Percentiles rank a stretch among this genome's conserved stretches.
Conservation (phyloP, 2,797 vertebrate species). For the Galago senegalensis region DNA sequence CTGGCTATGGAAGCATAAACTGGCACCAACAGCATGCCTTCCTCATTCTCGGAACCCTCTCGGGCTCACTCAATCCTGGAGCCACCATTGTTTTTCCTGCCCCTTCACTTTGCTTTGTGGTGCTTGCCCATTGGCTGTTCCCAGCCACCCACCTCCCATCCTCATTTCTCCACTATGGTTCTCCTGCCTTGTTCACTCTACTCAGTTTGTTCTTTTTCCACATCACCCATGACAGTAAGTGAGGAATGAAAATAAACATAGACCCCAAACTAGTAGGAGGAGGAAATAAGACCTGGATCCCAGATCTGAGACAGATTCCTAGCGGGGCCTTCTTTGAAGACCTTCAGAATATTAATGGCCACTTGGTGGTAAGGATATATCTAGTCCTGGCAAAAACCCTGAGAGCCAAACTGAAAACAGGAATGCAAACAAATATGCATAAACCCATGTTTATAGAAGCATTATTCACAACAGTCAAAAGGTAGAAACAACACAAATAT, state of each 20-base stretch:
- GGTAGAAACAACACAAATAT: not conserved
- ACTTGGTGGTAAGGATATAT: not conserved
- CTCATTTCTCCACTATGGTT: not conserved
- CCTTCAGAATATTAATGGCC: not conserved
- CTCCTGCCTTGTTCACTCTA: not conserved
- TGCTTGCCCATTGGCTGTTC: not conserved
- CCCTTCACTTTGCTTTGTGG: not conserved
- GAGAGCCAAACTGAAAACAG: not conserved
- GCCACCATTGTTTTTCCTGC: not conserved
- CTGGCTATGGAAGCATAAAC: not conserved
- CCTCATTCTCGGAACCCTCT: not conserved
- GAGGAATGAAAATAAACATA: not conserved
- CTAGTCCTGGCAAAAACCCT: not conserved
- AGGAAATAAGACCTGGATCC: not conserved
- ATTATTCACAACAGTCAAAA: not conserved
- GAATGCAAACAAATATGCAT: not conserved
- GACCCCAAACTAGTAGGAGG: not conserved
- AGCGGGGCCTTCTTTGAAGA: not conserved
- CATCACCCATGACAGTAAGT: not conserved
- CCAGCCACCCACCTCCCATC: accelerated
- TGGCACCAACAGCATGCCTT: not conserved
- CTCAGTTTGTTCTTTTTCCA: not conserved
- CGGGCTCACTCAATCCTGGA: no score
- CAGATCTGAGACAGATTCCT: not conserved
- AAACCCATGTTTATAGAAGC: not conserved